These are phyloP conservation scores for Promerops cafer DNA, from an alignment of 2,113 vertebrate genomes.

Conservation along the genomic window DNA sequence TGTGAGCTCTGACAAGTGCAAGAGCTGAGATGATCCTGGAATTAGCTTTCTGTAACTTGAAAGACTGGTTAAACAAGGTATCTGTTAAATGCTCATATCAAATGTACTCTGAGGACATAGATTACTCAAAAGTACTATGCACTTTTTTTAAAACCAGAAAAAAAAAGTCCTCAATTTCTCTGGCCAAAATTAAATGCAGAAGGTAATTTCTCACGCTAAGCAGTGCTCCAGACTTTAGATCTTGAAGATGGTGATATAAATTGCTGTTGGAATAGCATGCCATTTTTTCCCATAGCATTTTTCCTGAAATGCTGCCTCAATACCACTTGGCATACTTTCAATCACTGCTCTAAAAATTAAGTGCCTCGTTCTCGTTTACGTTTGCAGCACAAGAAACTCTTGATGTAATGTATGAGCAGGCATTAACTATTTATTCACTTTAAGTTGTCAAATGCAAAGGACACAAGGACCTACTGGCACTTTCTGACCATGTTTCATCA, in stretches of 20 bases:
- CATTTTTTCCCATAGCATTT: constrained; percentile 1
- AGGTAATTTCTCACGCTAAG: constrained; percentile 17
- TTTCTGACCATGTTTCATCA: background rate
- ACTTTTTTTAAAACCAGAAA: background rate
- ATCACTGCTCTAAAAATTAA: constrained; percentile 58
- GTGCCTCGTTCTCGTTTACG: constrained; percentile 31
- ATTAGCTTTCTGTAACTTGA: background rate
- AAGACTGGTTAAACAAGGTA: background rate
- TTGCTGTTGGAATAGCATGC: constrained; percentile 14
- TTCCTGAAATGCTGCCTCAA: constrained; percentile 53
- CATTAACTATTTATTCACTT: constrained; percentile 39
- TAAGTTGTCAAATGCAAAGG: background rate
- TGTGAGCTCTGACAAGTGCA: background rate
- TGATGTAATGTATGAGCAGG: background rate
- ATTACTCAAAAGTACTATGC: background rate
- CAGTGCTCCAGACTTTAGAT: background rate
- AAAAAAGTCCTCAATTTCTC: background rate
- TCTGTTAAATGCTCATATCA: background rate
- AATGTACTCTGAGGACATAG: background rate
- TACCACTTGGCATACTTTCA: constrained; percentile 36
- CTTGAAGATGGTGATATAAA: background rate
- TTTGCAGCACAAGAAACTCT: constrained; percentile 1
- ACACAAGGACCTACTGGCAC: background rate
- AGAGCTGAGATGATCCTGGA: background rate
- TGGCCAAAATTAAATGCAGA: constrained; percentile 48